Evolutionary conservation across 1,140 invertebrate genomes (phyloP).

Genomic region (Druon quercuslanigerum): DNA sequence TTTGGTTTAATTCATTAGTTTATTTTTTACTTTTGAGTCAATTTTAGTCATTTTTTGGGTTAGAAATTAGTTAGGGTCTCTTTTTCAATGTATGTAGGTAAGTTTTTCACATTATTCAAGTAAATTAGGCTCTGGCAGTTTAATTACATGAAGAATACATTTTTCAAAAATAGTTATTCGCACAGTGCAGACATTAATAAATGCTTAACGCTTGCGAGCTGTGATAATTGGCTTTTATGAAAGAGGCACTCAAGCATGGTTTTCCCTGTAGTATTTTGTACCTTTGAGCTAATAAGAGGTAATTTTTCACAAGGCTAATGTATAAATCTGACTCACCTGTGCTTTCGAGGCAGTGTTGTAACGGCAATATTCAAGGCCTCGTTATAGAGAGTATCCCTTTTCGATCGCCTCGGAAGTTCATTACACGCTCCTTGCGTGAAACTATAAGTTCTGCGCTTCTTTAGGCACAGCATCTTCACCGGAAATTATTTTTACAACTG

Average conservation of each 20-base stretch:
- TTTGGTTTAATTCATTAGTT: too few species aligned
- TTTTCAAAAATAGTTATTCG: too few species aligned
- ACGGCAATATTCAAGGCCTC: slow-evolving; percentile 59
- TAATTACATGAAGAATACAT: too few species aligned
- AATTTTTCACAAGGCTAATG: slow-evolving; percentile 14
- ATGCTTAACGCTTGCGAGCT: not conserved
- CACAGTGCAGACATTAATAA: too few species aligned
- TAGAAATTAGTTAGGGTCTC: too few species aligned
- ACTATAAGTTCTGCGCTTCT: slow-evolving; percentile 65
- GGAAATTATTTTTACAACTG: slow-evolving; percentile 4
- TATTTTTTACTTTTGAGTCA: too few species aligned
- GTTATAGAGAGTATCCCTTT: slow-evolving; percentile 43
- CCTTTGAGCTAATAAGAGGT: slow-evolving; percentile 12
- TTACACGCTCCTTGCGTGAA: slow-evolving; percentile 61
- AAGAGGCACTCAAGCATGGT: not conserved
- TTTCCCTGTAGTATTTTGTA: slow-evolving; percentile 4
- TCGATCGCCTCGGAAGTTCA: slow-evolving; percentile 28
- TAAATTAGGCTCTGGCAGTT: too few species aligned
- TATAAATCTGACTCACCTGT: slow-evolving; percentile 55
- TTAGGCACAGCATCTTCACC: slow-evolving; percentile 62
- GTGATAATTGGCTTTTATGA: slow-evolving; percentile 3
- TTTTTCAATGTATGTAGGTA: too few species aligned
- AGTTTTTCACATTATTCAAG: too few species aligned
- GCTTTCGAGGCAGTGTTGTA: slow-evolving; percentile 61
- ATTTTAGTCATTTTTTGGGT: too few species aligned